A percentile compares a stretch with the other conserved stretches of the same genome.
Conservation (phyloP, 2,797 vertebrate genomes). For the Pygocentrus nattereri region DNA sequence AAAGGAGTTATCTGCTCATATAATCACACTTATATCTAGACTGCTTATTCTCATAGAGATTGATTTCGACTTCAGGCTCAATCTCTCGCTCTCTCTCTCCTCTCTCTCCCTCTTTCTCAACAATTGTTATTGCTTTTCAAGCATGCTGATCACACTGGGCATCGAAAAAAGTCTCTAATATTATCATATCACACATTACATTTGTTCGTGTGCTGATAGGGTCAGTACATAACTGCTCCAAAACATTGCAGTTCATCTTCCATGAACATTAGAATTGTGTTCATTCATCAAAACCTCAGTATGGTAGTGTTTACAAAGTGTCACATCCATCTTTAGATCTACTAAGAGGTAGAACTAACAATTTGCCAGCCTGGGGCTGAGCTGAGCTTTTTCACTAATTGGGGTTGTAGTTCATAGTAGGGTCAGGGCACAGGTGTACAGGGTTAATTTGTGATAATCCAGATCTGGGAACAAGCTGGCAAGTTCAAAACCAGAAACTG, state of each 20-base stretch:
- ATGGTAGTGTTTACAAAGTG: background rate
- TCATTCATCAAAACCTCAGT: background rate
- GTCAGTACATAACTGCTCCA: background rate
- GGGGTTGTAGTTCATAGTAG: background rate
- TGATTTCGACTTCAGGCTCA: background rate
- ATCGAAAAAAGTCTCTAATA: background rate
- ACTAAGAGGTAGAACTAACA: background rate
- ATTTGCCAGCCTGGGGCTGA: no score
- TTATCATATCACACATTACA: background rate
- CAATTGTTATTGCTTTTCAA: conserved; percentile 7
- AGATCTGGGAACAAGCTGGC: background rate
- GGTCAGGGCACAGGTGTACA: background rate
- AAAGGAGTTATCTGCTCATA: background rate
- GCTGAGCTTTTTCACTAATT: background rate
- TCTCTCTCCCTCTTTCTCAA: background rate
- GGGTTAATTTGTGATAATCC: background rate
- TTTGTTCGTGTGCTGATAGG: background rate
- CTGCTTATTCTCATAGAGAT: background rate
- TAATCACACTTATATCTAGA: background rate
- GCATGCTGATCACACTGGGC: background rate
- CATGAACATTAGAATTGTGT: background rate
- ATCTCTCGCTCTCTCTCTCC: background rate
- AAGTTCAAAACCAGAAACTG: background rate
- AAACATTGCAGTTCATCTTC: background rate
- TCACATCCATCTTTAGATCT: background rate